These are phyloP conservation scores for Bujurquina vittata DNA, from an alignment of 2,113 vertebrate genomes.

Conservation along the genomic window DNA sequence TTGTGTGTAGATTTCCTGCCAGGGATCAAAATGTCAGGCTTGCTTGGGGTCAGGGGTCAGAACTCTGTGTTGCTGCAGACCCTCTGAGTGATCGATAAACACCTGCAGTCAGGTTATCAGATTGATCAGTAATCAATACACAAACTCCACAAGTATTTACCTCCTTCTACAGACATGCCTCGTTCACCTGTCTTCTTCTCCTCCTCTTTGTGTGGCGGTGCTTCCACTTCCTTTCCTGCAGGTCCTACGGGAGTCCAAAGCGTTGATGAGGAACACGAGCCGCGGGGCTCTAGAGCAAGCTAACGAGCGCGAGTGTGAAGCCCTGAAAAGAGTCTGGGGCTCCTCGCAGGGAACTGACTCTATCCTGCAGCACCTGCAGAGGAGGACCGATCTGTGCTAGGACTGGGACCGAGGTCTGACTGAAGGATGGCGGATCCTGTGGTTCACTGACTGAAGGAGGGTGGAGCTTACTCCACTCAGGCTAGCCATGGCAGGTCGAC, in stretches of 20 bases:
- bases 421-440: not conserved
- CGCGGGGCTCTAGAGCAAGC: conserved; percentile 90
- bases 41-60: too few species aligned
- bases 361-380: conserved; percentile 93
- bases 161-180: not conserved
- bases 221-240: conserved; percentile 60
- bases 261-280: conserved; percentile 90
- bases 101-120: not conserved
- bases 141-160: not conserved
- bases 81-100: not conserved
- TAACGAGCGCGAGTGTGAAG: conserved; percentile 95
- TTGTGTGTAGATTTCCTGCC: too few species aligned
- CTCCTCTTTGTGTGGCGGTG: not conserved
- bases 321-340: conserved; percentile 94
- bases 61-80: not conserved
- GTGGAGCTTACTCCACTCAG: too few species aligned
- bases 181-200: not conserved
- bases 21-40: too few species aligned
- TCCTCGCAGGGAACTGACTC: conserved; percentile 96
- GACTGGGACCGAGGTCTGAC: conserved; percentile 40
- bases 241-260: conserved; percentile 97
- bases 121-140: not conserved
- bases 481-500: not conserved
- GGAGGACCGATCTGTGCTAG: conserved; percentile 91
- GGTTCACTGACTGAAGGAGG: too few species aligned